Percentiles rank a stretch among this genome's conserved stretches.
Evolutionary conservation across 1,140 invertebrate genomes (phyloP).

Genomic region (Drosophila kanapiae): DNA sequence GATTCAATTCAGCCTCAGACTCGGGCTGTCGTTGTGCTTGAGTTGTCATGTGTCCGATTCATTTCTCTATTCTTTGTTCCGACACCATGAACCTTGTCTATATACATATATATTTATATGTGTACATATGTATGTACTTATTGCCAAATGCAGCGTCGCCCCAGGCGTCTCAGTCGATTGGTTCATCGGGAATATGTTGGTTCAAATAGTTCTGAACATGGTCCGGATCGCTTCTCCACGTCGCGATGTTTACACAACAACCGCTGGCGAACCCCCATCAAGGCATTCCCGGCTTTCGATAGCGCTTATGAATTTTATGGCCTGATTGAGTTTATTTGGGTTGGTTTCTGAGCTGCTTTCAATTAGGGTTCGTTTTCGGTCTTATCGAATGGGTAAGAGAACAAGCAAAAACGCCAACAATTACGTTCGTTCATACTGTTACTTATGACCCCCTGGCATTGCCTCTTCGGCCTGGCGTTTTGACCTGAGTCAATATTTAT

Average conservation of each 20-base stretch:
- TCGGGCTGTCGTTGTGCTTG: conserved; percentile 44
- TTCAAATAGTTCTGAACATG: conserved; percentile 61
- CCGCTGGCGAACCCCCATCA: conserved; percentile 5
- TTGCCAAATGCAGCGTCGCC: conserved; percentile 30
- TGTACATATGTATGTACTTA: neutral
- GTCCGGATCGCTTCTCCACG: conserved; percentile 41
- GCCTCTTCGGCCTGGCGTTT: conserved; percentile 7
- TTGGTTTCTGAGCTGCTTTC: conserved; percentile 43
- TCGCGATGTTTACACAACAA: conserved; percentile 2
- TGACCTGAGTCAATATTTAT: conserved; percentile 79
- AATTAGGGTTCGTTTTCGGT: conserved; percentile 61
- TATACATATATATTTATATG: neutral
- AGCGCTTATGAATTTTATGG: conserved; percentile 65
- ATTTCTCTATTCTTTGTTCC: conserved; percentile 17
- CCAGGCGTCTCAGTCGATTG: conserved; percentile 39
- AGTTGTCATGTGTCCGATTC: conserved; percentile 28
- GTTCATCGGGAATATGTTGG: conserved; percentile 50
- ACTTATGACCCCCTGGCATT: neutral
- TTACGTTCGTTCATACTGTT: conserved; percentile 43
- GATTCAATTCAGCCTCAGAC: conserved; percentile 46
- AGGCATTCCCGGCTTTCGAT: neutral
- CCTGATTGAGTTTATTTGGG: conserved; percentile 69
- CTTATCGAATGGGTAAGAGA: conserved; percentile 59
- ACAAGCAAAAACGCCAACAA: conserved; percentile 51
- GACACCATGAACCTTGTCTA: neutral